Evolutionary conservation across 2,797 vertebrate species (phyloP).

Genomic region (Sebastes hubbsi): DNA sequence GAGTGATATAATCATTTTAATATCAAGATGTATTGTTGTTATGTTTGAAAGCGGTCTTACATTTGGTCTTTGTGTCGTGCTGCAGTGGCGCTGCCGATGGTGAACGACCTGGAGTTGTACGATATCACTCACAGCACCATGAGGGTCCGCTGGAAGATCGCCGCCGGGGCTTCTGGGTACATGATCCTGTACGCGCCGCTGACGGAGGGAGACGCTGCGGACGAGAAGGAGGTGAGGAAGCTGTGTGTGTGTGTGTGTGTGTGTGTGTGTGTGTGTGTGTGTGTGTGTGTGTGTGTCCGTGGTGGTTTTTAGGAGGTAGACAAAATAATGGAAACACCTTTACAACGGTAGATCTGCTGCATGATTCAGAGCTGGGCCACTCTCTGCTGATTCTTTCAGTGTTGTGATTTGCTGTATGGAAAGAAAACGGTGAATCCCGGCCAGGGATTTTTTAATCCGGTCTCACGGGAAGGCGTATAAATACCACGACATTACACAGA

Average conservation of each 20-base stretch:
- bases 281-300: too few species aligned
- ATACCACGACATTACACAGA: too few species aligned
- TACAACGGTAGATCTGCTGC: neutral
- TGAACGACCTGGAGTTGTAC: constrained; percentile 84
- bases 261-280: too few species aligned
- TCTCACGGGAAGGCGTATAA: too few species aligned
- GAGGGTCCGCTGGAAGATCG: constrained; percentile 85
- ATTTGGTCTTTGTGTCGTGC: neutral
- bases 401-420: too few species aligned
- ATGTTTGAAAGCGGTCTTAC: neutral
- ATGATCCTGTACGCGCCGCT: constrained; percentile 95
- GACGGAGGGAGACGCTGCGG: constrained; percentile 85
- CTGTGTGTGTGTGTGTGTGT: neutral
- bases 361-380: too few species aligned
- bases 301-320: neutral
- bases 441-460: too few species aligned
- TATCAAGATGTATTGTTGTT: accelerated
- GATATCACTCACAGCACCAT: constrained; percentile 90
- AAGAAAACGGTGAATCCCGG: too few species aligned
- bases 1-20: neutral
- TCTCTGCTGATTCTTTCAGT: too few species aligned
- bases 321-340: neutral
- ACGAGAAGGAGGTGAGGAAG: constrained; percentile 93
- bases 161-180: constrained; percentile 87
- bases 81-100: constrained; percentile 89